Evolutionary conservation across 2,888 invertebrate genomes (phyloP).

Genomic region (Melanchra persicariae): DNA sequence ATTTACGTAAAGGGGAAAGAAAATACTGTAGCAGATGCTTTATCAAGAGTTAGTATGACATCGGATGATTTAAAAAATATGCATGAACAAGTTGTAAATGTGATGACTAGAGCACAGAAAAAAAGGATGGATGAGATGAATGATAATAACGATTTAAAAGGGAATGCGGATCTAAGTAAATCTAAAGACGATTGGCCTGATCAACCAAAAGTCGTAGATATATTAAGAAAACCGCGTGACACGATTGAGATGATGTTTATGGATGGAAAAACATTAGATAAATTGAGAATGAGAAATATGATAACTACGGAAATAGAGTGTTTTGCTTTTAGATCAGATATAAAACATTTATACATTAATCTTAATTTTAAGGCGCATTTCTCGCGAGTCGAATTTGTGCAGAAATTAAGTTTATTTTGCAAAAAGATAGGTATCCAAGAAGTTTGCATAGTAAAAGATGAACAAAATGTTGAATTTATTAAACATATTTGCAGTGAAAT

Average conservation of each 20-base stretch:
- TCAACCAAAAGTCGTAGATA: constrained; percentile 6
- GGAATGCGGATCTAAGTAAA: no score
- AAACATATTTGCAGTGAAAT: no score
- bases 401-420: constrained; percentile 28
- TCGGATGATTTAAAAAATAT: no score
- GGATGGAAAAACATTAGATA: not conserved
- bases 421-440: constrained; percentile 21
- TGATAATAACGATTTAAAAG: no score
- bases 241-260: constrained; percentile 12
- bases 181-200: not conserved
- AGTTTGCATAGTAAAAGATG: constrained; percentile 26
- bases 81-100: not conserved
- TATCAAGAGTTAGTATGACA: no score
- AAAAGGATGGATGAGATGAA: no score
- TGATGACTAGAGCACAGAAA: not conserved
- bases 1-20: constrained; percentile 3
- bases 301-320: not conserved
- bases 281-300: no score
- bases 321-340: constrained; percentile 1
- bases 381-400: constrained; percentile 21
- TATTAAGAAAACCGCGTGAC: constrained; percentile 14
- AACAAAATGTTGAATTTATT: not conserved
- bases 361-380: constrained; percentile 33
- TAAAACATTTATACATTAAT: constrained; percentile 24
- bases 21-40: not conserved